Evolutionary conservation across 2,797 vertebrate genomes (phyloP).

Genomic region (Crax fasciolata): DNA sequence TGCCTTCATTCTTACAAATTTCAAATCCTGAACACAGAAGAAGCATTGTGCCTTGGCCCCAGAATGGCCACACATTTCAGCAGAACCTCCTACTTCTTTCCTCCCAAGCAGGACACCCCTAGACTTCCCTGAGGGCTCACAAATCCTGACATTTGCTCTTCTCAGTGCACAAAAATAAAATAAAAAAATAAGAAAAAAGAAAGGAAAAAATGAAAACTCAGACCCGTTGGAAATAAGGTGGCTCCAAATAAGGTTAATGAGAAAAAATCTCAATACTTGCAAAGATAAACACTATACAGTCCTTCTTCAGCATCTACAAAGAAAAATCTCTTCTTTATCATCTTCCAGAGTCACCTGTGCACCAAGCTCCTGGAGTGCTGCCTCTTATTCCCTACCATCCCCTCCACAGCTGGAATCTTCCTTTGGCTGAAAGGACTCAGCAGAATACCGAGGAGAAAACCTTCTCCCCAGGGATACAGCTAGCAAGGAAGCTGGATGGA

Average conservation of each 20-base stretch:
- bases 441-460: not conserved
- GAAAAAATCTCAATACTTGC: not conserved
- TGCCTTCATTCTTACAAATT: not conserved
- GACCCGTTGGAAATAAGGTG: accelerated
- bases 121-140: not conserved
- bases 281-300: not conserved
- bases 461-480: not conserved
- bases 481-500: not conserved
- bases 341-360: not conserved
- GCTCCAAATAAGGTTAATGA: not conserved
- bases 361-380: not conserved
- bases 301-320: not conserved
- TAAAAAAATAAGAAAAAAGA: too few relatives aligned
- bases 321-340: not conserved
- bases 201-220: not conserved
- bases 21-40: not conserved
- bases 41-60: not conserved
- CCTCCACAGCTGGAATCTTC: not conserved
- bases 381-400: not conserved
- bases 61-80: not conserved
- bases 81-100: not conserved
- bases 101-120: accelerated
- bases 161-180: not conserved
- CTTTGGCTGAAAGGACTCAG: not conserved
- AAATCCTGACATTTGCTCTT: not conserved